Evolutionary conservation across 2,888 invertebrate genomes (phyloP).

Genomic region (Eretmocerus hayati): DNA sequence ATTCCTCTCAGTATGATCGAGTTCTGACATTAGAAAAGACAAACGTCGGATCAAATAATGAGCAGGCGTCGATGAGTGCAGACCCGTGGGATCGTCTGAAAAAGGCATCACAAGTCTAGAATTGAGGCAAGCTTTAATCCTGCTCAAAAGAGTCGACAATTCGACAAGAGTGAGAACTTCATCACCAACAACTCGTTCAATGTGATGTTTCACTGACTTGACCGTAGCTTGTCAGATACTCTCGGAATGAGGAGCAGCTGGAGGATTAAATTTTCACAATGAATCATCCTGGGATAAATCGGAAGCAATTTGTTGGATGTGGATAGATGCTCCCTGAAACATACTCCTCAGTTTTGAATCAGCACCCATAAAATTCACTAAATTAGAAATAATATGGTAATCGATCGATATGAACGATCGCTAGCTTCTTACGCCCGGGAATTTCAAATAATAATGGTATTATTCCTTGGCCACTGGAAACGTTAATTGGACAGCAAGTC

Average conservation of each 20-base stretch:
- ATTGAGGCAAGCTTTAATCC: background rate
- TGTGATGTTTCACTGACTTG: background rate
- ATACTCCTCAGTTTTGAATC: too few species aligned
- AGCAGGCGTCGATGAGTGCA: background rate
- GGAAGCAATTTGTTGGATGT: too few species aligned
- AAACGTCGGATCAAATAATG: background rate
- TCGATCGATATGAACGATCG: too few species aligned
- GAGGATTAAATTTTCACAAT: background rate
- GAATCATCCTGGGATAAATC: too few species aligned
- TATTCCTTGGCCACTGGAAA: too few species aligned
- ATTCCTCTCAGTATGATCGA: background rate
- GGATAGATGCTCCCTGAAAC: too few species aligned
- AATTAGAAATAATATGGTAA: too few species aligned
- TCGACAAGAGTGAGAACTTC: background rate
- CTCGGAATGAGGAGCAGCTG: background rate
- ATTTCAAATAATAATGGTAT: too few species aligned
- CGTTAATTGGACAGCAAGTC: too few species aligned
- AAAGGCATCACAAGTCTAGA: background rate
- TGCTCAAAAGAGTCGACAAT: background rate
- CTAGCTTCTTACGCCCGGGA: too few species aligned
- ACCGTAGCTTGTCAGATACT: background rate
- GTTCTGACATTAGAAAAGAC: background rate
- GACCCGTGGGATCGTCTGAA: slow-evolving; percentile 2
- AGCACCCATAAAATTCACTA: too few species aligned
- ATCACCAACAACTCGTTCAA: background rate